These are phyloP conservation scores for Hycleus cichorii DNA, from an alignment of 1,140 invertebrate species.

Conservation along the genomic window DNA sequence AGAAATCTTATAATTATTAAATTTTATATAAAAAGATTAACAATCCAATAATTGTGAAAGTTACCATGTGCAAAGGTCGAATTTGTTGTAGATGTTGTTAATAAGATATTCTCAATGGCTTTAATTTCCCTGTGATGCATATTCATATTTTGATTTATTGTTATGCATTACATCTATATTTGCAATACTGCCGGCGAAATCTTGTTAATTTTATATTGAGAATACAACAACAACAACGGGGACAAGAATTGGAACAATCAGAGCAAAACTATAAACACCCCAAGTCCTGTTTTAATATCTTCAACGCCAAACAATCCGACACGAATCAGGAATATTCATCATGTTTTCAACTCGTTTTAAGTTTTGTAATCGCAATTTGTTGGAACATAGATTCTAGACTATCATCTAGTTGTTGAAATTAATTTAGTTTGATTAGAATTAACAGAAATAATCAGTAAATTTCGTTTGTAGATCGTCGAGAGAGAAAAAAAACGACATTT, in stretches of 20 bases:
- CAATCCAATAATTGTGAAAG: too few species aligned
- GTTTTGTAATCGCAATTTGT: constrained; percentile 4
- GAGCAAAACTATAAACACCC: background rate
- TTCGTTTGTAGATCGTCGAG: too few species aligned
- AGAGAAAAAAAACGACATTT: too few species aligned
- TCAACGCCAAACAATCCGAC: background rate
- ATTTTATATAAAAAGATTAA: too few species aligned
- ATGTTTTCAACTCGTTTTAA: constrained; percentile 18
- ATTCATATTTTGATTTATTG: constrained; percentile 25
- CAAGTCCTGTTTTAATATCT: constrained; percentile 12
- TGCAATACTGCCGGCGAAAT: constrained; percentile 14
- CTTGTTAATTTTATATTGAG: constrained; percentile 21
- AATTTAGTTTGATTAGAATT: too few species aligned
- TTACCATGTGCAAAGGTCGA: too few species aligned
- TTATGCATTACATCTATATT: constrained; percentile 26
- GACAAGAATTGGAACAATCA: constrained; percentile 1
- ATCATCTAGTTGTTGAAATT: too few species aligned
- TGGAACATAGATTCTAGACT: too few species aligned
- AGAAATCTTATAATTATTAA: too few species aligned
- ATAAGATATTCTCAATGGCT: constrained; percentile 24
- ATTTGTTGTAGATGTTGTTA: background rate
- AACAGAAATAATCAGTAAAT: too few species aligned
- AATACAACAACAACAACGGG: background rate
- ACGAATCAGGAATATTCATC: constrained; percentile 13
- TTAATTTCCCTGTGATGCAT: constrained; percentile 17